Base-by-base conservation (phyloP, 2,888 invertebrate genomes). In the Zygogramma bicolorata region DNA sequence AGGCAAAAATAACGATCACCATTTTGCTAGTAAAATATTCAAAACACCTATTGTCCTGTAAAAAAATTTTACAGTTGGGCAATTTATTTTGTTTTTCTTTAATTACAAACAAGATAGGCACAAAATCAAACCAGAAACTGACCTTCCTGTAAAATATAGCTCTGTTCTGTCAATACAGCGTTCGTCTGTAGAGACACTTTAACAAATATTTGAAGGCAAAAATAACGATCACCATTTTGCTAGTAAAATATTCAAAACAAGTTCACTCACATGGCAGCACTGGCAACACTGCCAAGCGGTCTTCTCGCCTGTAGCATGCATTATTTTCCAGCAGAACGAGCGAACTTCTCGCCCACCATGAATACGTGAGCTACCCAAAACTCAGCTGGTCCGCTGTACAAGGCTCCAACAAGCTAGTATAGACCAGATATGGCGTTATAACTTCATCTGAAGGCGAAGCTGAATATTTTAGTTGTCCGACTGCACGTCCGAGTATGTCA, bases 231-330 rank as follows among this genome's bases (percentile, higher is more conserved):
- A 13, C 13, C 10, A 13, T n/a, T 38, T 18, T 20, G 4, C 18
- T 42, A 20, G 20, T 46, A 18, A 46, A 46, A 46, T 3, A 46
- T 46, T 22, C 20, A 46, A 46, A 46, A 46, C 34, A 13, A 34
- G 18, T 20, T 46, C 46, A 18, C 13, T 10, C 3, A 20, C 18
- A 46, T 18, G 20, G 20, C 18, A 18, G 20, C 25, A 22, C n/a
- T 15, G 53, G 53, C 53, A 53, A 53, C 53, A 22, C n/a, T n/a
- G 53, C 25, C n/a, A 25, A 53, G 25, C n/a, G 53, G 3, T 53
- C 53, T 53, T 53, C 53, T 27, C n/a, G 53, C 53, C 53, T 53
- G 53, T 27, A 53, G 53, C 53, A 53, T 53, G n/a, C n/a, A 53
- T 53, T 27, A 53, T 53, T 27, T 25, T 53, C 3, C 6, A 53